These are phyloP conservation scores for Pediacus dermestoides DNA, from an alignment of 2,888 invertebrate species.

Conservation along the genomic window DNA sequence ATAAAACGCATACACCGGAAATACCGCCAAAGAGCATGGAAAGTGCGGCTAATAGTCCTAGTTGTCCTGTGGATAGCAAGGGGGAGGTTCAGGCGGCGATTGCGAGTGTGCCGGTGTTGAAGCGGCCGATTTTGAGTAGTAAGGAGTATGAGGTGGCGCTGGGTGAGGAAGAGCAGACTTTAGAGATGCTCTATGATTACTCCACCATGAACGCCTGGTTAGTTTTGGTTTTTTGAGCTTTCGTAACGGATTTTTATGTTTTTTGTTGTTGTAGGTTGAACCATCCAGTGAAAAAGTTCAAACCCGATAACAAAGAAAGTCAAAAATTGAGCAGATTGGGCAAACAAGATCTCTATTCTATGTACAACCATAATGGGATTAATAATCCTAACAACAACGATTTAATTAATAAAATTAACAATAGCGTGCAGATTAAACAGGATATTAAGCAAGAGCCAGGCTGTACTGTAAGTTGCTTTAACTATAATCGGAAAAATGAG, in stretches of 20 bases:
- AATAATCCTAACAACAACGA: conserved; percentile 22
- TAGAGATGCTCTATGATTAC: conserved; percentile 86
- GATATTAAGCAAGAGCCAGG: conserved; percentile 62
- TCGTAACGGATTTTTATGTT: conserved; percentile 4
- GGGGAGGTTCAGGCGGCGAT: conserved; percentile 20
- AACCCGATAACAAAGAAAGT: conserved; percentile 56
- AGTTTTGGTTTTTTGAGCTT: conserved; percentile 41
- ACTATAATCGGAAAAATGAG: too few relatives aligned
- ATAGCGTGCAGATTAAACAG: conserved; percentile 37
- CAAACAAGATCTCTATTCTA: conserved; percentile 47
- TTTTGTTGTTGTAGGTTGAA: conserved; percentile 62
- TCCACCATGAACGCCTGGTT: conserved; percentile 80
- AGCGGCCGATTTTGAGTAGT: conserved; percentile 74
- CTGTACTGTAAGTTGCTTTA: neutral
- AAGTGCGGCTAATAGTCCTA: conserved; percentile 28
- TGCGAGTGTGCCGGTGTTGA: conserved; percentile 46
- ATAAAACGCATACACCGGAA: conserved; percentile 22
- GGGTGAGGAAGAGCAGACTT: conserved; percentile 74
- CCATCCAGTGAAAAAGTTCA: conserved; percentile 87
- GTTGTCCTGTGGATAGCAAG: conserved; percentile 20
- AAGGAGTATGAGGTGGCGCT: conserved; percentile 76
- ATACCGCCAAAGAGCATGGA: conserved; percentile 35
- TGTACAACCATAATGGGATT: conserved; percentile 41
- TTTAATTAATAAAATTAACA: conserved; percentile 24
- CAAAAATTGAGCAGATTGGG: conserved; percentile 37